Conservation (phyloP, 2,888 invertebrate genomes). For the Tachina grossa region DNA sequence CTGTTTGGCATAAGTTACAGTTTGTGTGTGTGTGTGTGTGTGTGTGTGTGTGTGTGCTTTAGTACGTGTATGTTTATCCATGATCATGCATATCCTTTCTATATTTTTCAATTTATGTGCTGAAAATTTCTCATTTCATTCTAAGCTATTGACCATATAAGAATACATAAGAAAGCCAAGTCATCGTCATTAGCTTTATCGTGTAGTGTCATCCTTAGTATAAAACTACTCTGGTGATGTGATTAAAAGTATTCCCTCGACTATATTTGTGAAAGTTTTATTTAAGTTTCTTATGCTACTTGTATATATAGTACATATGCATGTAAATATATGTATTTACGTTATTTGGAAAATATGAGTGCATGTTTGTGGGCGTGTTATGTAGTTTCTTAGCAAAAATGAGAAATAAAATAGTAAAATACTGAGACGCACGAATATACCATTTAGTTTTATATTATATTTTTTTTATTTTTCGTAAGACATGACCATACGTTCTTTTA, state of each 20-base stretch:
- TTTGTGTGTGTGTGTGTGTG: background rate
- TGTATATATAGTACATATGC: too few relatives aligned
- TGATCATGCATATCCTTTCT: constrained; percentile 49
- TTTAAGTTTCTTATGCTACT: too few relatives aligned
- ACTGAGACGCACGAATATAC: too few relatives aligned
- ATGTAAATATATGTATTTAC: too few relatives aligned
- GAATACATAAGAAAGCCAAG: constrained; percentile 8
- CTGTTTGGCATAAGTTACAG: background rate
- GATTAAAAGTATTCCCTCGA: too few relatives aligned
- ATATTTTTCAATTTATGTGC: constrained; percentile 28
- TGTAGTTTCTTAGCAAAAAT: background rate
- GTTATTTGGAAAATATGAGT: background rate
- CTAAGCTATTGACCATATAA: constrained; percentile 49
- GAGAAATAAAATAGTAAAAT: too few relatives aligned
- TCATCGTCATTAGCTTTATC: constrained; percentile 24
- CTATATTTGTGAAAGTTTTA: too few relatives aligned
- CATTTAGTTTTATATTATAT: too few relatives aligned
- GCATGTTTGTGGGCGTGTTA: constrained; percentile 14
- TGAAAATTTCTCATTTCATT: constrained; percentile 55
- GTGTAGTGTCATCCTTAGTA: background rate
- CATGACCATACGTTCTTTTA: constrained; percentile 51
- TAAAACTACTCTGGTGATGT: constrained; percentile 5
- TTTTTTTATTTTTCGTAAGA: constrained; percentile 15
- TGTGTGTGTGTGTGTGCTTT: too few relatives aligned
- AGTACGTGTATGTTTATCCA: background rate